Evolutionary conservation across 2,888 invertebrate species (phyloP).

Genomic region (Drosophila aldrichi): DNA sequence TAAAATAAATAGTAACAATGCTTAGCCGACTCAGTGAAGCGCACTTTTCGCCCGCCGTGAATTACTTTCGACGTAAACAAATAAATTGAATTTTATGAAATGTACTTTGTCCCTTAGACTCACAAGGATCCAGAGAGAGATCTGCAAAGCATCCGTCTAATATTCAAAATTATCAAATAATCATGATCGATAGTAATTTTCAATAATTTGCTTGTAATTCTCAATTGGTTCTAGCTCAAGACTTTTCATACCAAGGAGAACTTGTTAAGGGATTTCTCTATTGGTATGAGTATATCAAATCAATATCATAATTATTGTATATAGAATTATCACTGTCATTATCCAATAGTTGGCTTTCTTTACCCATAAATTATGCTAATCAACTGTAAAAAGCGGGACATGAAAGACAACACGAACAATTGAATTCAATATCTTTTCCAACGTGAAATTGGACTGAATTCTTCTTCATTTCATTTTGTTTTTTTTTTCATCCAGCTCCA

Average conservation of each 20-base stretch:
- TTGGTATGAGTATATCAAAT: neutral
- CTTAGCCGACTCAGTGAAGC: slow-evolving; percentile 23
- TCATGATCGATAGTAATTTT: neutral
- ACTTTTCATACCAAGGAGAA: neutral
- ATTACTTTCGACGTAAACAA: neutral
- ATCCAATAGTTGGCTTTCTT: neutral
- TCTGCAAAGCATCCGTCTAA: neutral
- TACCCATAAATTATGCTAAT: neutral
- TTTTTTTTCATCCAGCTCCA: slow-evolving; percentile 6
- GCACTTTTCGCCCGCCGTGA: slow-evolving; percentile 20
- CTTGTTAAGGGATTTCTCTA: neutral
- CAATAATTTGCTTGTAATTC: neutral
- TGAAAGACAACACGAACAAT: slow-evolving; percentile 39
- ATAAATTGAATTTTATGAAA: neutral
- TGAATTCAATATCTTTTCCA: slow-evolving; percentile 40
- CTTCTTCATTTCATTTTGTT: neutral
- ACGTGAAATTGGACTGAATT: slow-evolving; percentile 17
- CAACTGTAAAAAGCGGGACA: slow-evolving; percentile 5
- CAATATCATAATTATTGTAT: neutral
- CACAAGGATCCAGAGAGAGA: neutral
- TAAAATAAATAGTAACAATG: slow-evolving; percentile 37
- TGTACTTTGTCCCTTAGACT: neutral
- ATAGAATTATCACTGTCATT: neutral
- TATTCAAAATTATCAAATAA: neutral
- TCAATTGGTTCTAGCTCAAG: neutral